phyloP scores from a whole-genome alignment of 2,797 vertebrate genomes.

The Telmatherina bonti region DNA sequence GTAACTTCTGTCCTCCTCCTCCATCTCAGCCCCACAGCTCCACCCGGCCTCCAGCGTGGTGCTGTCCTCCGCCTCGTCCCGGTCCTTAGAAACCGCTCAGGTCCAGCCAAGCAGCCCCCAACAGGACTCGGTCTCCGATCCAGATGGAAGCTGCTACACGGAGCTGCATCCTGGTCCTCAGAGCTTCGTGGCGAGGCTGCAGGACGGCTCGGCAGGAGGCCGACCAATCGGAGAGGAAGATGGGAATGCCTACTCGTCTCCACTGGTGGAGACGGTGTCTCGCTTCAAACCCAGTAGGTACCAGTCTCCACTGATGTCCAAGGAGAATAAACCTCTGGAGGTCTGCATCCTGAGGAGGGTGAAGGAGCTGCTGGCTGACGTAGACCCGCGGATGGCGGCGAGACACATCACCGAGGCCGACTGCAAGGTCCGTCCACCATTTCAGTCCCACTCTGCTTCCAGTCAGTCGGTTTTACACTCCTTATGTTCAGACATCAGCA shows the following conservation, averaged over 20 bases:
- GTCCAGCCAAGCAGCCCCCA: constrained; percentile 62
- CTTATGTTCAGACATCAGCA: too few species aligned
- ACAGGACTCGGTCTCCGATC: constrained; percentile 48
- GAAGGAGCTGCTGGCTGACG: constrained; percentile 90
- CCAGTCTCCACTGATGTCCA: constrained; percentile 86
- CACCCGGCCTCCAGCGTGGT: constrained; percentile 58
- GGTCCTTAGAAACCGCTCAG: constrained; percentile 75
- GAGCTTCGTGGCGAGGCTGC: constrained; percentile 85
- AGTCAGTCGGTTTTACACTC: too few species aligned
- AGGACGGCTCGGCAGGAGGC: constrained; percentile 60
- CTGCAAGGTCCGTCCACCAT: constrained; percentile 91
- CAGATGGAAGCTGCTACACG: constrained; percentile 63
- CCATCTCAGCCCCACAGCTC: constrained; percentile 77
- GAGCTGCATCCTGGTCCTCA: constrained; percentile 69
- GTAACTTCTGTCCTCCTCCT: too few species aligned
- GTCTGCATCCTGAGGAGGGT: constrained; percentile 88
- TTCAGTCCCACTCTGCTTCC: too few species aligned
- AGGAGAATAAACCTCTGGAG: constrained; percentile 93
- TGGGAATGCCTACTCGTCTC: constrained; percentile 79
- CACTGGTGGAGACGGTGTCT: constrained; percentile 86
- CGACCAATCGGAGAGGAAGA: constrained; percentile 72
- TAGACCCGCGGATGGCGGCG: constrained; percentile 88
- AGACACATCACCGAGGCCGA: constrained; percentile 93
- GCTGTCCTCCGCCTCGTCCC: constrained; percentile 73
- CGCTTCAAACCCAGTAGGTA: constrained; percentile 87